A percentile compares a stretch with the other conserved stretches of the same genome.
These are phyloP conservation scores for Oopsacas minuta DNA, from an alignment of 37 sponge, comb jelly and placozoan species.

Conservation along the genomic window DNA sequence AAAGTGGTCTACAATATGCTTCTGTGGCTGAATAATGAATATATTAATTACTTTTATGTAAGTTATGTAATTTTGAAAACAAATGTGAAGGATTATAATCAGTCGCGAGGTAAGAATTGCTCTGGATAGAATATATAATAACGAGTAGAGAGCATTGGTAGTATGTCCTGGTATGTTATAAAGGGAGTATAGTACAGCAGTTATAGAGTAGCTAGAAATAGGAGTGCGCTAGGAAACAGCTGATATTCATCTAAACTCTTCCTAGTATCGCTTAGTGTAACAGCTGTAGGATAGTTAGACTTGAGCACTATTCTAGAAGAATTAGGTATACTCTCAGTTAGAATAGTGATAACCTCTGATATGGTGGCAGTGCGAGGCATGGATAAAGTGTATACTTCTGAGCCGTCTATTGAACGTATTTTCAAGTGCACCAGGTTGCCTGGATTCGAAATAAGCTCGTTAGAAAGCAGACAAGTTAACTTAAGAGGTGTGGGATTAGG, in stretches of 20 bases:
- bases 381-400: not conserved
- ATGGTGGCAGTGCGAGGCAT: not conserved
- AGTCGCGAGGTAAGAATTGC: no score
- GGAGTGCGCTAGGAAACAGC: not conserved
- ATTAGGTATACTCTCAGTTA: not conserved
- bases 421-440: constrained; percentile 1
- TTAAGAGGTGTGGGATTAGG: not conserved
- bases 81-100: no score
- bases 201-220: not conserved
- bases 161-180: no score
- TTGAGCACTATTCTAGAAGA: not conserved
- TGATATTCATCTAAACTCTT: not conserved
- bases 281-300: not conserved
- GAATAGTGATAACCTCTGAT: not conserved
- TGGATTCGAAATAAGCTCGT: not conserved
- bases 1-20: no score
- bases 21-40: no score
- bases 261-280: not conserved
- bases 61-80: no score
- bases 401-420: not conserved
- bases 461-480: not conserved
- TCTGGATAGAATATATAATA: no score
- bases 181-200: not conserved
- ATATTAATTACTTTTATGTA: no score
- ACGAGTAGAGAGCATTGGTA: no score